Conservation (phyloP, 2,113 vertebrate genomes). For the Gracilinanus agilis region DNA sequence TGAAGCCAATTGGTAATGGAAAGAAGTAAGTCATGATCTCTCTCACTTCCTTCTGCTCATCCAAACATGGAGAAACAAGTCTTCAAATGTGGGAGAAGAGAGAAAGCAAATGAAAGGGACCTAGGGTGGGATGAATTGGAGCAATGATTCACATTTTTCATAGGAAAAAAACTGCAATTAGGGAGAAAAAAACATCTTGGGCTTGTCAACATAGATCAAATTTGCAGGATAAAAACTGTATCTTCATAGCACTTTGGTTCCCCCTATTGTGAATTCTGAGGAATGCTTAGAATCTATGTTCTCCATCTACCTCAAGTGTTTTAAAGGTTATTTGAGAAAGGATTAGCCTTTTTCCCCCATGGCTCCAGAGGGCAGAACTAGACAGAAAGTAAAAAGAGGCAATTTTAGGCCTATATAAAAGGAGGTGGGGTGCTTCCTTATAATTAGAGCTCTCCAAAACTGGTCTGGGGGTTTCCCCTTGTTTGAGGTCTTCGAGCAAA, state of each 20-base stretch:
- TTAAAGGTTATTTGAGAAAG: not conserved
- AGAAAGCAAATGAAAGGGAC: not conserved
- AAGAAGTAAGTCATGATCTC: not conserved
- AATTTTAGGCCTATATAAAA: not conserved
- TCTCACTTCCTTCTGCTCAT: not conserved
- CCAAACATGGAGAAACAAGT: not conserved
- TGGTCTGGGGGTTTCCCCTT: not conserved
- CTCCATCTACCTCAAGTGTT: not conserved
- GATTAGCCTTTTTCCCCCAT: not conserved
- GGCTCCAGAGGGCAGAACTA: not conserved
- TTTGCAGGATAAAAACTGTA: not conserved
- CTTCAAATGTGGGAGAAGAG: not conserved
- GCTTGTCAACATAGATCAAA: not conserved
- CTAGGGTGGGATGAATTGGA: not conserved
- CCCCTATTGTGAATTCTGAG: conserved; percentile 2
- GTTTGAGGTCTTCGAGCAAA: not conserved
- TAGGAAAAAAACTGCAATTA: not conserved
- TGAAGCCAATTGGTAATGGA: not conserved
- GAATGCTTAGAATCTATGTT: not conserved
- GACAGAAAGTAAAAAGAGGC: not conserved
- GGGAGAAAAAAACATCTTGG: not conserved
- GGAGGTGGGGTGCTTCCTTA: not conserved
- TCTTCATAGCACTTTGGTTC: not conserved
- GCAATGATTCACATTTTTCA: not conserved
- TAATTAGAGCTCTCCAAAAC: not conserved